Evolutionary conservation across 1,140 invertebrate species (phyloP), one percentile per base, ranked within the genome.

Genomic region (Drosophila ficusphila): DNA sequence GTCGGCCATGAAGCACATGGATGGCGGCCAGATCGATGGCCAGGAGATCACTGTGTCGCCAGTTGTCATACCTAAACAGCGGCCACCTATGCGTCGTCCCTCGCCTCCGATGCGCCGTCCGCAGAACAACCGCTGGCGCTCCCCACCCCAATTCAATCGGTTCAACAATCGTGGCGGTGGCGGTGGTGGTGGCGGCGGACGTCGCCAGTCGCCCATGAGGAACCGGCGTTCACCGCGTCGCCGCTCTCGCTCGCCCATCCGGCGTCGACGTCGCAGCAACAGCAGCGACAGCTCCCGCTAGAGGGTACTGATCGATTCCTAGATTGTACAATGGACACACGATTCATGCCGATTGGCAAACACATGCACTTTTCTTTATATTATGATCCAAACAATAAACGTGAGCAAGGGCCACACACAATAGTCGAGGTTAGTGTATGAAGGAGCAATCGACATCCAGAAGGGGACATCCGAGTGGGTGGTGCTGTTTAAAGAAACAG

Each of bases 1-100:
- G 92, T 98, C 98, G 93, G 98, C 98, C 0, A 97, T 99, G 95
- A 99, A 99, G 92, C 97, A 99, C 82, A 99, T 99, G 98, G 98
- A 99, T 93, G 98, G 98, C 91, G 98, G 95, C 27, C 96, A 96
- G 92, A 95, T 97, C 74, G 96, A 96, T 93, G 98, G 98, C 12
- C 97, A 98, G 91, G 98, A 99, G 93, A 97, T 99, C 39, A 98
- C 97, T 18, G 97, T 97, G 29, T 97, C 97, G 34, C 97, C 97
- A 18, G 97, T 98, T 38, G 92, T 98, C 69, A 92, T 97, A 49
- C 96, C 95, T 27, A 95, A 96, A 76, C 93, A 94, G 3, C 93
- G 95, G 23, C 94, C 94, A 6, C 91, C 92, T 9, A 94, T 94
- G 16, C 93, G 94, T 33, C 93, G 95, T 4, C 92, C 95, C 14